Conservation (phyloP, 1,140 invertebrate genomes). For the Archegozetes longisetosus region DNA sequence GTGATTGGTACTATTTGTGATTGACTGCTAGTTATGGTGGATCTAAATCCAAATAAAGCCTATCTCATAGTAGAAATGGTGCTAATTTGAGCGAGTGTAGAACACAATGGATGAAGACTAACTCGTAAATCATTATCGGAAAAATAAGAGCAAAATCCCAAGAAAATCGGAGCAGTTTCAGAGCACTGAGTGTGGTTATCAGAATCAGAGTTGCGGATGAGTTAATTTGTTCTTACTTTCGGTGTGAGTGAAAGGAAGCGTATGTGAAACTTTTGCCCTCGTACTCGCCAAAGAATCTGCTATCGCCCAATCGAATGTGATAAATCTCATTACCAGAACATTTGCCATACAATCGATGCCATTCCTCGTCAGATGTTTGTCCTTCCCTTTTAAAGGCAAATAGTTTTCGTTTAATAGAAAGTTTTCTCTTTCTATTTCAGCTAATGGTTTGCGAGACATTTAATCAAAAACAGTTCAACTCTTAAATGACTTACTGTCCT, state of each 20-base stretch:
- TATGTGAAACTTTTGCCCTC: constrained; percentile 97
- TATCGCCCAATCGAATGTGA: constrained; percentile 84
- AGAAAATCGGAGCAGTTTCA: no score
- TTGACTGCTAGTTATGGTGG: no score
- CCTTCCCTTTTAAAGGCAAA: constrained; percentile 67
- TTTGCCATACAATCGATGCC: constrained; percentile 89
- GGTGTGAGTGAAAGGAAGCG: constrained; percentile 92
- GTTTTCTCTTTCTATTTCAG: not conserved
- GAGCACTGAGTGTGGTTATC: no score
- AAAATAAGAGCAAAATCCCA: no score
- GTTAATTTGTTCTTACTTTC: constrained; percentile 52
- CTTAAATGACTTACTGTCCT: constrained; percentile 60
- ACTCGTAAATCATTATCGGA: no score
- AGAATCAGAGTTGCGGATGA: no score
- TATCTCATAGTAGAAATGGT: no score
- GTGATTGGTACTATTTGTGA: no score
- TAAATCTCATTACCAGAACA: constrained; percentile 99
- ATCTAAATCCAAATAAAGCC: no score
- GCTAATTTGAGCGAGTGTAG: no score
- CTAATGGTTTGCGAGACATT: not conserved
- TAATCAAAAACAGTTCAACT: constrained; percentile 3
- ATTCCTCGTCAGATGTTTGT: constrained; percentile 81
- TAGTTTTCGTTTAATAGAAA: not conserved
- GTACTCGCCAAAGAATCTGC: constrained; percentile 92
- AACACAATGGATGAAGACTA: no score